These are phyloP conservation scores for Gallinago undulata DNA, from an alignment of 2,113 vertebrate genomes.

Conservation along the genomic window DNA sequence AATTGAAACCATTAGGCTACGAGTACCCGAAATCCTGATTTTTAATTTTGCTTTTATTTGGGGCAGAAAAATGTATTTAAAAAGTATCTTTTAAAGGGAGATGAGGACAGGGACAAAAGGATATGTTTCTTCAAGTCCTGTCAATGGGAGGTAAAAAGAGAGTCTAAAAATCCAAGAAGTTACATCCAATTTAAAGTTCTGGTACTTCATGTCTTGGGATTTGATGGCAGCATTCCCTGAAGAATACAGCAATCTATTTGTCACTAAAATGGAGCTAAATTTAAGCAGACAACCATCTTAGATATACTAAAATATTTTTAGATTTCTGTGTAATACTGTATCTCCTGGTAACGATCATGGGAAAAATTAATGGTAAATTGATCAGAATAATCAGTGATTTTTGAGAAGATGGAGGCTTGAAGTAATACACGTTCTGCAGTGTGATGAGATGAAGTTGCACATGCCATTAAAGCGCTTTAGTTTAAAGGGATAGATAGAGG, in stretches of 20 bases:
- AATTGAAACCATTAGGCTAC: not conserved
- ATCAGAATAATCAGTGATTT: not conserved
- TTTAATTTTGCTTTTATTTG: not conserved
- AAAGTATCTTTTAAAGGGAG: not conserved
- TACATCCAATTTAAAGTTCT: not conserved
- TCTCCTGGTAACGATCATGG: not conserved
- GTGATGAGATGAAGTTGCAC: not conserved
- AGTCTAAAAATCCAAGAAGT: not conserved
- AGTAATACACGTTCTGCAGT: not conserved
- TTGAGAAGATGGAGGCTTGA: not conserved
- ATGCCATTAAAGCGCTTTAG: not conserved
- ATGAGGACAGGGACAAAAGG: not conserved
- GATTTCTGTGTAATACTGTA: not conserved
- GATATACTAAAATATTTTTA: not conserved
- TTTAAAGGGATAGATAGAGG: not conserved
- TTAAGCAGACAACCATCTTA: not conserved
- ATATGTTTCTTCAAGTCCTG: not conserved
- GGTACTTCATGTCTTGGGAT: not conserved
- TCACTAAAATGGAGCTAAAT: not conserved
- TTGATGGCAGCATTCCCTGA: not conserved
- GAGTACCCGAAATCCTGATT: not conserved
- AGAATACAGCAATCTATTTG: not conserved
- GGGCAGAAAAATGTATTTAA: not conserved
- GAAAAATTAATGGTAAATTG: not conserved
- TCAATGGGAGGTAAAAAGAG: not conserved